phyloP scores from a whole-genome alignment of 2,797 vertebrate genomes.

The Enteromius radiatus region DNA sequence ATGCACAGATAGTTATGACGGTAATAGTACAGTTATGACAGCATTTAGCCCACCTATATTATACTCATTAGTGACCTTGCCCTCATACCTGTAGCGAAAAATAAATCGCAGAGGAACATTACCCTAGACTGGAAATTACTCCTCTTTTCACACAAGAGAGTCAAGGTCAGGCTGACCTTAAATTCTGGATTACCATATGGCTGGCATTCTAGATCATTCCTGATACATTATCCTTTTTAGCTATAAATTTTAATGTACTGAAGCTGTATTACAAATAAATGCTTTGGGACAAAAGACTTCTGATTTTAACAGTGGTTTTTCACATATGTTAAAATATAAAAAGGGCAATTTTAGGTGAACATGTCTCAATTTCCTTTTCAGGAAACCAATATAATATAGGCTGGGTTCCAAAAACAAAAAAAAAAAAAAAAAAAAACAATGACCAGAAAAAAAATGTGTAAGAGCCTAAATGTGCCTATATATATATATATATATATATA shows the following conservation, averaged over 20 bases:
- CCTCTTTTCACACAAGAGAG: neutral
- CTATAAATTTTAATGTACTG: neutral
- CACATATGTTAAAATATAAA: neutral
- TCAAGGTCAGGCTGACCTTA: neutral
- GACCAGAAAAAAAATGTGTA: neutral
- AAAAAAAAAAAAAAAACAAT: neutral
- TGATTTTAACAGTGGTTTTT: neutral
- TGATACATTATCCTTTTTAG: neutral
- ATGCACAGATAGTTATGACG: no score
- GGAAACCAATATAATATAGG: neutral
- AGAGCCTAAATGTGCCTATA: no score
- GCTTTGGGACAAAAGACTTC: neutral
- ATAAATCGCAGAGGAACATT: conserved; percentile 1
- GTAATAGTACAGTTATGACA: neutral
- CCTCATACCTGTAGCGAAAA: neutral
- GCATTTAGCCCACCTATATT: neutral
- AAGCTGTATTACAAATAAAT: neutral
- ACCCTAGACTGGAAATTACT: neutral
- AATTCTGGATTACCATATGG: neutral
- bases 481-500: no score
- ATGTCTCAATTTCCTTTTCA: neutral
- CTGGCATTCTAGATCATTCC: neutral
- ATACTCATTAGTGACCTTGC: neutral
- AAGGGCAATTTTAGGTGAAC: neutral
- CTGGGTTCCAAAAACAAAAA: neutral